A percentile compares a stretch with the other conserved stretches of the same genome.
phyloP scores from a whole-genome alignment of 92 coral and sea anemone genomes.

The Pocillopora grandis region DNA sequence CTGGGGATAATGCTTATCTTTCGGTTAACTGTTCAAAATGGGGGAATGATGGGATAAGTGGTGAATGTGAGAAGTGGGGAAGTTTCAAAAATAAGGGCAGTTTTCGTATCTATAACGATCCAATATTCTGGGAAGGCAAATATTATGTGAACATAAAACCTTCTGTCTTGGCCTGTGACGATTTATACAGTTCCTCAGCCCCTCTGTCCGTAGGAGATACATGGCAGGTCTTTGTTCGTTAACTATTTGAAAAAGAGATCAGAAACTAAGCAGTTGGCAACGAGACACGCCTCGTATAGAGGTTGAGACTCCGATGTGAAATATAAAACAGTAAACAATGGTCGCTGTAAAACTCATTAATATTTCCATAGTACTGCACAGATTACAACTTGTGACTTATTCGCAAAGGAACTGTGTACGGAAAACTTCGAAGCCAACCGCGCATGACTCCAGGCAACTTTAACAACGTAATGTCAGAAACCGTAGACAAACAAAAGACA shows the following conservation, averaged over 20 bases:
- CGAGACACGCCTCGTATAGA: too few species aligned
- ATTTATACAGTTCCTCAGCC: not conserved
- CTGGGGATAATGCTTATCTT: conserved; percentile 72
- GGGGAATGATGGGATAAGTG: conserved; percentile 55
- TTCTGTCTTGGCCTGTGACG: conserved; percentile 51
- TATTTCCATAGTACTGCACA: too few species aligned
- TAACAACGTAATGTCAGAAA: too few species aligned
- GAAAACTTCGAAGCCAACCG: too few species aligned
- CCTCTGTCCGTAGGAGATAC: conserved; percentile 52
- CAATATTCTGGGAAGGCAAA: conserved; percentile 51
- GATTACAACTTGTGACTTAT: too few species aligned
- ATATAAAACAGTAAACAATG: too few species aligned
- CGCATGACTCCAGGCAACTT: too few species aligned
- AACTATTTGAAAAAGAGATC: not conserved
- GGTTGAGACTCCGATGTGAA: too few species aligned
- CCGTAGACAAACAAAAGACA: too few species aligned
- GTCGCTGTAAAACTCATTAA: too few species aligned
- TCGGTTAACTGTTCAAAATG: conserved; percentile 70
- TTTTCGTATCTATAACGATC: conserved; percentile 66
- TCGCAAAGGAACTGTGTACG: too few species aligned
- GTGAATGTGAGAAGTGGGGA: conserved; percentile 72
- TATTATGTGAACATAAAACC: conserved; percentile 46
- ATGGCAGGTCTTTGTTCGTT: conserved; percentile 72
- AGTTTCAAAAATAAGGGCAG: conserved; percentile 27
- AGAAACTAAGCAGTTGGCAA: not conserved